phyloP scores from a whole-genome alignment of 2,797 vertebrate species.

The Sebastes variabilis region DNA sequence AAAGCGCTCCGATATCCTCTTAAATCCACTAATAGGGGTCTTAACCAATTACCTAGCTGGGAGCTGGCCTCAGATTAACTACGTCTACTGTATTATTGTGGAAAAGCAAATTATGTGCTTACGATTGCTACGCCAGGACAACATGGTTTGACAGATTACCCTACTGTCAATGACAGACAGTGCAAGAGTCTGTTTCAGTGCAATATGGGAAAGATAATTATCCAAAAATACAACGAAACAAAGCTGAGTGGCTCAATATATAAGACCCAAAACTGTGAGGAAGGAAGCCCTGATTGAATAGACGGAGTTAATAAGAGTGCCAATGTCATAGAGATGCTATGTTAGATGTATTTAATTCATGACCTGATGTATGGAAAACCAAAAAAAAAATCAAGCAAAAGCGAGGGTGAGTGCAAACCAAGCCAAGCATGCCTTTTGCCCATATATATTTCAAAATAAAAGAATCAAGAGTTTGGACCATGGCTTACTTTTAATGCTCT shows the following conservation, averaged over 20 bases:
- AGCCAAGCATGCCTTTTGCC: constrained; percentile 83
- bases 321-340: constrained; percentile 58
- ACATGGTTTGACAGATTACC: constrained; percentile 36
- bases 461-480: constrained; percentile 74
- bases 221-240: constrained; percentile 20
- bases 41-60: constrained; percentile 76
- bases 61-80: constrained; percentile 66
- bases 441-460: constrained; percentile 17
- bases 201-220: constrained; percentile 26
- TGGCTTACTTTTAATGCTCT: constrained; percentile 90
- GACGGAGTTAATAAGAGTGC: constrained; percentile 44
- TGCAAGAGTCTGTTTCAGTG: constrained; percentile 9
- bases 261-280: constrained; percentile 2
- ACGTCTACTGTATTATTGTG: constrained; percentile 52
- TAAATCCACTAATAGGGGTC: constrained; percentile 74
- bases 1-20: constrained; percentile 70
- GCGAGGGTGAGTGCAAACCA: constrained; percentile 80
- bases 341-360: constrained; percentile 74
- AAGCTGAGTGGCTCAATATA: constrained; percentile 16
- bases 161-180: not conserved
- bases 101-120: constrained; percentile 67
- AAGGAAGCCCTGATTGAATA: constrained; percentile 9
- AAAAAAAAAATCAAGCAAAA: constrained; percentile 71
- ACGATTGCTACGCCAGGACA: constrained; percentile 45
- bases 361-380: constrained; percentile 79